A percentile compares a stretch with the other conserved stretches of the same genome.
Evolutionary conservation across 2,888 invertebrate genomes (phyloP).

Genomic region (Mesorhabditis sp.): DNA sequence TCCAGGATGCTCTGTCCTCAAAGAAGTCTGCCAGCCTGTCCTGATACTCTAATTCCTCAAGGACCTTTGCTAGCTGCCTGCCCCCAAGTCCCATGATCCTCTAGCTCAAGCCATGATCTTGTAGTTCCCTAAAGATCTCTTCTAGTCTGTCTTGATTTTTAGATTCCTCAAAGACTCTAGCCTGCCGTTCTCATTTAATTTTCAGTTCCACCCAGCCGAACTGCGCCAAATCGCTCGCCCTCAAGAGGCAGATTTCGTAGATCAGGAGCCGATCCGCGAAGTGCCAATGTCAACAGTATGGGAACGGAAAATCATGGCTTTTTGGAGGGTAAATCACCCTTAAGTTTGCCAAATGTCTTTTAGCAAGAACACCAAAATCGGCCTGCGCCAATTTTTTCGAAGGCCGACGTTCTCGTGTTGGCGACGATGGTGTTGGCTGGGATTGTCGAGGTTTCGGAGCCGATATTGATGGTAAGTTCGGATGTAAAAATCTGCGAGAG

Average conservation of each 20-base stretch:
- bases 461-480: not conserved
- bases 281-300: not conserved
- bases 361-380: conserved; percentile 1
- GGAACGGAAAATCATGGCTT: conserved; percentile 1
- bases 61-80: too few relatives aligned
- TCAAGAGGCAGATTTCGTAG: not conserved
- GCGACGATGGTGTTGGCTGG: not conserved
- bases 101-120: too few relatives aligned
- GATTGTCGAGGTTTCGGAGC: not conserved
- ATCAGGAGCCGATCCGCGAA: not conserved
- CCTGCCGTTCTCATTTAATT: too few relatives aligned
- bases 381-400: not conserved
- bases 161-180: too few relatives aligned
- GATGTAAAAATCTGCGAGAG: not conserved
- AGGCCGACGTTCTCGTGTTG: not conserved
- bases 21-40: too few relatives aligned
- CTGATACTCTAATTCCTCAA: too few relatives aligned
- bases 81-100: too few relatives aligned
- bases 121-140: too few relatives aligned
- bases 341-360: not conserved
- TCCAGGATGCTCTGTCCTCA: too few relatives aligned
- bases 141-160: too few relatives aligned
- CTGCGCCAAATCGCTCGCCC: not conserved
- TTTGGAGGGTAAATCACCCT: not conserved
- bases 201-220: conserved; percentile 6